These are phyloP conservation scores for Drosophila rellima DNA, from an alignment of 2,888 invertebrate genomes.

Conservation along the genomic window DNA sequence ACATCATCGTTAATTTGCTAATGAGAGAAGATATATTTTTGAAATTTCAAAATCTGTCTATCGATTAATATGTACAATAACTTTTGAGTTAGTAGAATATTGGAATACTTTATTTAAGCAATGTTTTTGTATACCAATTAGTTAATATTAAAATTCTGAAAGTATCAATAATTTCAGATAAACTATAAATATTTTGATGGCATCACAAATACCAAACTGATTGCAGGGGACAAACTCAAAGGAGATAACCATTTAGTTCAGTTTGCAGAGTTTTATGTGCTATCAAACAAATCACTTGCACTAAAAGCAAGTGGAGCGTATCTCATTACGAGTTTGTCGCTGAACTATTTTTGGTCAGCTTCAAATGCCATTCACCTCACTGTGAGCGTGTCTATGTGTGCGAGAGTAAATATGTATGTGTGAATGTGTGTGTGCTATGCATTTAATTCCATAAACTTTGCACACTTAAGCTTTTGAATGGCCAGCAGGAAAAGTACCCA, in stretches of 20 bases:
- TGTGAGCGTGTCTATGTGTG: not conserved
- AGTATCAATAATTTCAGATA: slow-evolving; percentile 1
- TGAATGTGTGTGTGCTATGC: slow-evolving; percentile 31
- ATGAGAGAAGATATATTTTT: too few relatives aligned
- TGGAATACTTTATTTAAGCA: too few relatives aligned
- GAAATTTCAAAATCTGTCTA: not conserved
- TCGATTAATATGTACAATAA: too few relatives aligned
- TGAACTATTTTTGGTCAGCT: slow-evolving; percentile 37
- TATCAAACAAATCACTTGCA: slow-evolving; percentile 56
- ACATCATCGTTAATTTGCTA: too few relatives aligned
- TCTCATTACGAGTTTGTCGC: slow-evolving; percentile 50
- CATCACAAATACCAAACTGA: slow-evolving; percentile 18
- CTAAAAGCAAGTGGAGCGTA: slow-evolving; percentile 53
- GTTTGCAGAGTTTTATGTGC: slow-evolving; percentile 41
- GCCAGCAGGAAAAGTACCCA: slow-evolving; percentile 34
- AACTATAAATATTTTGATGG: slow-evolving; percentile 1
- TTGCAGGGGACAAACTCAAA: slow-evolving; percentile 10
- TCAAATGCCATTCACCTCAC: slow-evolving; percentile 58
- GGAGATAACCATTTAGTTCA: slow-evolving; percentile 27
- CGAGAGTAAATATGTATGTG: not conserved
- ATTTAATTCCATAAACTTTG: slow-evolving; percentile 58
- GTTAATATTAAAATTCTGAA: not conserved
- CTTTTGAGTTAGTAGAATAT: not conserved
- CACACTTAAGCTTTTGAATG: slow-evolving; percentile 37
- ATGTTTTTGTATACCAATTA: not conserved